Percentiles rank a stretch among this genome's conserved stretches.
phyloP scores from a whole-genome alignment of 2,797 vertebrate species.

The Lithobates pipiens region DNA sequence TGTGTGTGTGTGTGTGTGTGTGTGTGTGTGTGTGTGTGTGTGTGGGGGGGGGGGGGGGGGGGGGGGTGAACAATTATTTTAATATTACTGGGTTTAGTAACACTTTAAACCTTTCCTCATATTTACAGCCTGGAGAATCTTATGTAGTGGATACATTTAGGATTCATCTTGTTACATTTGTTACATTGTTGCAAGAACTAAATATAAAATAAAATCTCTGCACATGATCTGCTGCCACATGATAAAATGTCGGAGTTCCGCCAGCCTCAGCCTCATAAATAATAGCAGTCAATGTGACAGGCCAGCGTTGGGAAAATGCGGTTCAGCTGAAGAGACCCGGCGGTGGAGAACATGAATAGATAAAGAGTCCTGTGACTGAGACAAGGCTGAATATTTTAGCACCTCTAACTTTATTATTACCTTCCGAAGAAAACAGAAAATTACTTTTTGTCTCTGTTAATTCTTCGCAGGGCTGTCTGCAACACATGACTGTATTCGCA shows the following conservation, averaged over 20 bases:
- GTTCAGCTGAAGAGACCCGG: background rate
- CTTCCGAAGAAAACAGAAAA: background rate
- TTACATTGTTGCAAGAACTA: background rate
- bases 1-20: no score
- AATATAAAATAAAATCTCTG: conserved; percentile 15
- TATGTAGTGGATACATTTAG: background rate
- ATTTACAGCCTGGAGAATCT: background rate
- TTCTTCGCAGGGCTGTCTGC: background rate
- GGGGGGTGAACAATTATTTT: no score
- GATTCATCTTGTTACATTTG: background rate
- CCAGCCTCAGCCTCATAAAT: conserved; percentile 5
- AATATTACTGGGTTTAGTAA: no score
- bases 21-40: no score
- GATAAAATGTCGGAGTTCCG: conserved; percentile 3
- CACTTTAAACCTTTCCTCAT: background rate
- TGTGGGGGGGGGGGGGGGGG: no score
- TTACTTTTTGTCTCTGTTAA: background rate
- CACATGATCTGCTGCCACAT: background rate
- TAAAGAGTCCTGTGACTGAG: conserved; percentile 5
- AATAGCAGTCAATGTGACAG: conserved; percentile 39
- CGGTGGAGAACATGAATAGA: conserved; percentile 6
- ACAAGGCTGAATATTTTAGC: background rate
- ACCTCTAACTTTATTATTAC: background rate
- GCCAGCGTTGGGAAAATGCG: conserved; percentile 3
- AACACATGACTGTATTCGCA: background rate